Conservation (phyloP, 2,888 invertebrate species). For the Cosmia trapezina region DNA sequence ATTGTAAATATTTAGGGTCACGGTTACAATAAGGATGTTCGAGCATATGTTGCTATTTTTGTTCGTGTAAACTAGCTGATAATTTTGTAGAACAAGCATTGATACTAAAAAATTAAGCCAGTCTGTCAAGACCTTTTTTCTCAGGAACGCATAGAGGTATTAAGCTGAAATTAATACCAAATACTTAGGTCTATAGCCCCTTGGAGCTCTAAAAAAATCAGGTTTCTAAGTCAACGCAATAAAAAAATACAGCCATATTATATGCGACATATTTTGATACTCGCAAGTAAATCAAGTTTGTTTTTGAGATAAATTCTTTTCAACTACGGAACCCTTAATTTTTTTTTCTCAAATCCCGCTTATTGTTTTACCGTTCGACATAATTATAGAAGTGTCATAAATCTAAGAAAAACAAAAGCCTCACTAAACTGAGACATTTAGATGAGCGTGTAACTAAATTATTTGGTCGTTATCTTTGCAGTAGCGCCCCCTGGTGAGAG, state of each 20-base stretch:
- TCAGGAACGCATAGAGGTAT: too few relatives aligned
- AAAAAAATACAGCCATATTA: too few relatives aligned
- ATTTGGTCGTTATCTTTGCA: constrained; percentile 65
- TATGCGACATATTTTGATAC: too few relatives aligned
- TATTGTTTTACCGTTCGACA: constrained; percentile 46
- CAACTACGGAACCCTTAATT: too few relatives aligned
- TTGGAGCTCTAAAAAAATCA: too few relatives aligned
- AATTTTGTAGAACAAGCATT: neutral
- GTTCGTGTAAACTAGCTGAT: constrained; percentile 1
- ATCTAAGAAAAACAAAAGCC: constrained; percentile 63
- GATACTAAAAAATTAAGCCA: too few relatives aligned
- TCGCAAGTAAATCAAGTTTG: too few relatives aligned
- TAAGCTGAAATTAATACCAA: too few relatives aligned
- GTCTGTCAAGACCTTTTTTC: too few relatives aligned
- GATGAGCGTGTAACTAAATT: constrained; percentile 65
- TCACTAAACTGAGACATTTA: constrained; percentile 45
- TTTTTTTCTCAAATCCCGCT: neutral
- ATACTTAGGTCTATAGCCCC: too few relatives aligned
- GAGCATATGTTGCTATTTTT: constrained; percentile 59
- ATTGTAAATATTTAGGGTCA: constrained; percentile 63
- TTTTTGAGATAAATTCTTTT: too few relatives aligned
- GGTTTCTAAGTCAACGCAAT: too few relatives aligned
- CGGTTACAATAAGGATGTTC: constrained; percentile 53
- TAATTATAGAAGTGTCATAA: constrained; percentile 58
- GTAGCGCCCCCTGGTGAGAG: constrained; percentile 75